Conservation (phyloP, 2,113 vertebrate species). For the Falcunculus frontatus region DNA sequence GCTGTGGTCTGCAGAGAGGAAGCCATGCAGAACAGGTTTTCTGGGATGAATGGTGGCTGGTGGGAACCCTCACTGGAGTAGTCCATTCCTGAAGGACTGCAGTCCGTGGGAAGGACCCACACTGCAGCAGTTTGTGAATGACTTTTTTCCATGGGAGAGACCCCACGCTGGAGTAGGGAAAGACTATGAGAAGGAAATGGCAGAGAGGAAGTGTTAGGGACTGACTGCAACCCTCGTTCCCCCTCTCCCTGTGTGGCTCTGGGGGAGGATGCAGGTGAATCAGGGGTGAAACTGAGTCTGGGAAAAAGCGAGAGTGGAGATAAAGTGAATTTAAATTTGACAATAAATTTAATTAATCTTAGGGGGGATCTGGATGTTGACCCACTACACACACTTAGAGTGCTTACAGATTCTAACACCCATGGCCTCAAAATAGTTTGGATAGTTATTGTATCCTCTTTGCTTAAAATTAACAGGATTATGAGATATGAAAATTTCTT, state of each 20-base stretch:
- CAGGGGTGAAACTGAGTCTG: background rate
- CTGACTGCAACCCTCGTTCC: accelerated
- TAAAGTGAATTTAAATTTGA: background rate
- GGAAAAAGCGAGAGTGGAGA: background rate
- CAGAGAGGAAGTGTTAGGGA: background rate
- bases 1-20: background rate
- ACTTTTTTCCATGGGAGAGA: accelerated
- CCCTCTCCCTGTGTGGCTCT: accelerated
- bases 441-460: background rate
- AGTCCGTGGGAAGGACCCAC: accelerated
- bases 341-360: background rate
- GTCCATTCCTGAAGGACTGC: background rate
- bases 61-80: accelerated
- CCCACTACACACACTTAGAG: background rate
- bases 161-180: accelerated
- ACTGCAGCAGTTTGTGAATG: background rate
- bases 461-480: background rate
- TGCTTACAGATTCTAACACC: background rate
- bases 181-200: background rate
- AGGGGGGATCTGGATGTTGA: background rate
- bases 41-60: background rate
- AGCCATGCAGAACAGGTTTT: background rate
- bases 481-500: background rate
- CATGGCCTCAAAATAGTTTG: background rate
- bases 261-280: accelerated